These are phyloP conservation scores for Aptenodytes forsteri DNA, from an alignment of 2,113 vertebrate species.

Conservation along the genomic window DNA sequence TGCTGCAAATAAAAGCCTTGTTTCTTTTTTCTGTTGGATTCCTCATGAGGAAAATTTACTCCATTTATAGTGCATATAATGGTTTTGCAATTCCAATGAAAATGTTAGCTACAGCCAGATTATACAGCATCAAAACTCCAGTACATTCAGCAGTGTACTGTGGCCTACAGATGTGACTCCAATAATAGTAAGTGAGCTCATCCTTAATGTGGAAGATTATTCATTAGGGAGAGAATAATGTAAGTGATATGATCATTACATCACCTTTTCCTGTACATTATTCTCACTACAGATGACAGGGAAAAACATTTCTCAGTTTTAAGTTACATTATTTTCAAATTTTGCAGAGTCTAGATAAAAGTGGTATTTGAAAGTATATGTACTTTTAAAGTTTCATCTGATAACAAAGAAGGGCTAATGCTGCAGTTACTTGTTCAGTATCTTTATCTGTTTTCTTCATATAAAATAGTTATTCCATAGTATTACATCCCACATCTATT, in stretches of 20 bases:
- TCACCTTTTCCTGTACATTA: conserved; percentile 90
- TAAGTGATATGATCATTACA: conserved; percentile 92
- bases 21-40: conserved; percentile 14
- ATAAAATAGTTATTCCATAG: neutral
- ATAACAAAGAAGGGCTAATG: neutral
- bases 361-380: neutral
- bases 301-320: conserved; percentile 66
- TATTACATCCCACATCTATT: neutral
- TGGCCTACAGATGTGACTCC: conserved; percentile 85
- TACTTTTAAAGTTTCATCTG: neutral
- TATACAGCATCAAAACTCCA: conserved; percentile 53
- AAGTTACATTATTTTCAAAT: conserved; percentile 24
- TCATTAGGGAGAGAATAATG: conserved; percentile 90
- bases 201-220: conserved; percentile 82
- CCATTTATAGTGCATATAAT: conserved; percentile 27
- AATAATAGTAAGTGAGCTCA: conserved; percentile 90
- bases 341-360: neutral
- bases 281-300: conserved; percentile 78
- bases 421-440: neutral
- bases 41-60: conserved; percentile 30
- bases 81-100: conserved; percentile 16
- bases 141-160: conserved; percentile 64
- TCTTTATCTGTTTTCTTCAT: neutral
- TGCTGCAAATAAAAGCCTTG: conserved; percentile 41
- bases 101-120: conserved; percentile 41